phyloP scores from a whole-genome alignment of 2,888 invertebrate genomes.

The Acrocera orbiculus region DNA sequence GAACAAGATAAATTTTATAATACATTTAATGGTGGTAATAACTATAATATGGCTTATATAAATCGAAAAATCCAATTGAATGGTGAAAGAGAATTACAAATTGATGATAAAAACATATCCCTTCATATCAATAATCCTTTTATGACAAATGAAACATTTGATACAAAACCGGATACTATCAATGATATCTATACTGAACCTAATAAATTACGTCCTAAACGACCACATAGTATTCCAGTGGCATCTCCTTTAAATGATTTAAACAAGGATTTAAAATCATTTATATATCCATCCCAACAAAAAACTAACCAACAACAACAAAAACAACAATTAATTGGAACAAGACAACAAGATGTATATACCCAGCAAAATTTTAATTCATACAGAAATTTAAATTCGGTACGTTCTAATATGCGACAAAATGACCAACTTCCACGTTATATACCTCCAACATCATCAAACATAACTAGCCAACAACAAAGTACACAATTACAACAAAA shows the following conservation, averaged over 20 bases:
- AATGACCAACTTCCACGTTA: slow-evolving; percentile 13
- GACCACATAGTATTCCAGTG: slow-evolving; percentile 47
- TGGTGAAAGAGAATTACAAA: slow-evolving; percentile 15
- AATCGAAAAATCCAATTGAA: slow-evolving; percentile 15
- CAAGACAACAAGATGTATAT: slow-evolving; percentile 2
- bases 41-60: slow-evolving; percentile 10
- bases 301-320: slow-evolving; percentile 4
- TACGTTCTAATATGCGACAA: slow-evolving; percentile 12
- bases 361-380: not conserved
- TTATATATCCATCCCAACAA: slow-evolving; percentile 11
- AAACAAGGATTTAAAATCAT: slow-evolving; percentile 13
- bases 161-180: not conserved
- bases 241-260: slow-evolving; percentile 16
- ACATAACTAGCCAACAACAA: not conserved
- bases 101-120: slow-evolving; percentile 16
- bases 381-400: too few relatives aligned
- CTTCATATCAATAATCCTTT: slow-evolving; percentile 16
- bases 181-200: slow-evolving; percentile 24
- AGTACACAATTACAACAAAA: slow-evolving; percentile 10
- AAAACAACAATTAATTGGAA: not conserved
- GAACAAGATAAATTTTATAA: not conserved
- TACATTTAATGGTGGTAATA: slow-evolving; percentile 9
- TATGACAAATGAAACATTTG: slow-evolving; percentile 5
- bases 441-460: slow-evolving; percentile 14
- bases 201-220: slow-evolving; percentile 21